Conservation (phyloP, 2,113 vertebrate genomes). For the Macquaria ambigua region DNA sequence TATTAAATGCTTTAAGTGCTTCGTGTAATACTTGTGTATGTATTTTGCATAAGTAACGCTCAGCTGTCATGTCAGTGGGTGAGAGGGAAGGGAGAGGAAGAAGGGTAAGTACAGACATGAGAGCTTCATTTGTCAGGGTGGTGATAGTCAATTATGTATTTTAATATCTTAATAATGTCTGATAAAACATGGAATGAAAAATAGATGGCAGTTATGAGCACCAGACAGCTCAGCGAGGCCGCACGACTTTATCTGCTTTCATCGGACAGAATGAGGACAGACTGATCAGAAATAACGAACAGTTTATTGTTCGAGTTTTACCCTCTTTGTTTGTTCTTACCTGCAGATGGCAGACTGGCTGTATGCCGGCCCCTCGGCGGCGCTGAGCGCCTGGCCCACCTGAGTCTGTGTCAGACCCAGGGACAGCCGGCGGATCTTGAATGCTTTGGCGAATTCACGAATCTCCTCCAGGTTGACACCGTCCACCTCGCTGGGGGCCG, state of each 20-base stretch:
- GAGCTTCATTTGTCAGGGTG: slow-evolving; percentile 48
- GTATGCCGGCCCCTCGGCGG: slow-evolving; percentile 98
- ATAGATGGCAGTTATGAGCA: slow-evolving; percentile 53
- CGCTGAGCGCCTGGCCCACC: slow-evolving; percentile 99
- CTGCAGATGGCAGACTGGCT: slow-evolving; percentile 99
- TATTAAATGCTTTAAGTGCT: slow-evolving; percentile 86
- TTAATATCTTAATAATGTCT: slow-evolving; percentile 77
- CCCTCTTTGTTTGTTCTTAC: slow-evolving; percentile 84
- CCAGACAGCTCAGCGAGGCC: slow-evolving; percentile 49
- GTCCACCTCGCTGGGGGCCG: slow-evolving; percentile 96
- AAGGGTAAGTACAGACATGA: slow-evolving; percentile 42
- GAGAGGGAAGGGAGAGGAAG: slow-evolving; percentile 24
- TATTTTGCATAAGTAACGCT: slow-evolving; percentile 84
- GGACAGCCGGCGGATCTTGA: slow-evolving; percentile 99
- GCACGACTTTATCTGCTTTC: slow-evolving; percentile 21
- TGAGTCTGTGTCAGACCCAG: slow-evolving; percentile 99
- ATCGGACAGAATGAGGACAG: slow-evolving; percentile 53
- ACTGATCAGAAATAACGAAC: background rate
- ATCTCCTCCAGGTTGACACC: slow-evolving; percentile 99
- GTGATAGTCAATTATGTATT: slow-evolving; percentile 67
- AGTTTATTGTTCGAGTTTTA: background rate
- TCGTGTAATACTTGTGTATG: slow-evolving; percentile 81
- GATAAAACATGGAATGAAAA: slow-evolving; percentile 61
- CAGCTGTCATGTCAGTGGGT: slow-evolving; percentile 67
- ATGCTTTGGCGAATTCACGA: slow-evolving; percentile 99